Evolutionary conservation across 2,888 invertebrate genomes (phyloP).

Genomic region (Chloromyia formosa): DNA sequence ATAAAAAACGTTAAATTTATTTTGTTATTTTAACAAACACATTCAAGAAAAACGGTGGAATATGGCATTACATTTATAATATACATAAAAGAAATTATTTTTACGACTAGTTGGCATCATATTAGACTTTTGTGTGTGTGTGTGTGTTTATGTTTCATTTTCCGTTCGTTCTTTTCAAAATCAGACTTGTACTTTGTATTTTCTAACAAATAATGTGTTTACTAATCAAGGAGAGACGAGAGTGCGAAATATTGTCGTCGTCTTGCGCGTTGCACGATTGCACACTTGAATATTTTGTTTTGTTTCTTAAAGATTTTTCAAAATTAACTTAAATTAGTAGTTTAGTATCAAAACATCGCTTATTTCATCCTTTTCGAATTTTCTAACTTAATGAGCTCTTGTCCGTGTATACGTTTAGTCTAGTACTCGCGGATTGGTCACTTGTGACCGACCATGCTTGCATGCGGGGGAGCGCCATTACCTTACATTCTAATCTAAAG

Average conservation of each 20-base stretch:
- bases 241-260: background rate
- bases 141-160: background rate
- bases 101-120: slow-evolving; percentile 40
- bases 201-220: background rate
- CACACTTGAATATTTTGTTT: slow-evolving; percentile 1
- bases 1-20: background rate
- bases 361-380: background rate
- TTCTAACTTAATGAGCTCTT: too few species aligned
- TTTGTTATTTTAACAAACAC: slow-evolving; percentile 29
- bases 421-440: too few species aligned
- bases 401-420: too few species aligned
- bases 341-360: slow-evolving; percentile 30
- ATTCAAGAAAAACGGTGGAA: slow-evolving; percentile 36
- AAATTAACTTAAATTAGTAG: background rate
- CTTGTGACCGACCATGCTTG: too few species aligned
- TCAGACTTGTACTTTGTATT: slow-evolving; percentile 37
- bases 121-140: slow-evolving; percentile 2
- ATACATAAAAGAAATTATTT: slow-evolving; percentile 30
- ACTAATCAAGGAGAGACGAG: background rate
- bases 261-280: background rate
- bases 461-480: too few species aligned
- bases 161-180: slow-evolving; percentile 13
- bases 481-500: too few species aligned
- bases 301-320: background rate
- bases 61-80: slow-evolving; percentile 34